These are phyloP conservation scores for Dexiosoma caninum DNA, from an alignment of 2,888 invertebrate genomes.

Conservation along the genomic window DNA sequence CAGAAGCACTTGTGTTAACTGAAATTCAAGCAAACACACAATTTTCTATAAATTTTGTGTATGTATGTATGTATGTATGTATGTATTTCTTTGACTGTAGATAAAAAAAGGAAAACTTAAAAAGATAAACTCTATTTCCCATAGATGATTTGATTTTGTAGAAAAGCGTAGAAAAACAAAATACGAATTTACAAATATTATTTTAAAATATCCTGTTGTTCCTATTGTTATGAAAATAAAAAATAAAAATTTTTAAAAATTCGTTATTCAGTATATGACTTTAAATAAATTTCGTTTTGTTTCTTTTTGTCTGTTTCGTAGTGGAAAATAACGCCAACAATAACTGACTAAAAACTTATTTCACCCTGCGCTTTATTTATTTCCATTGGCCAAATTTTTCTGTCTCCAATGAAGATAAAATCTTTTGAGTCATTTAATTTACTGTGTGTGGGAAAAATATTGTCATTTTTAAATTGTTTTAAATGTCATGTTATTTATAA, in stretches of 20 bases:
- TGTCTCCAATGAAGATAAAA: constrained; percentile 9
- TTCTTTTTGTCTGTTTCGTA: neutral
- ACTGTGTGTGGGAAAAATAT: neutral
- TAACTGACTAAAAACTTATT: neutral
- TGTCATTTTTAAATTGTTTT: constrained; percentile 63
- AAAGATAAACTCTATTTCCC: constrained; percentile 22
- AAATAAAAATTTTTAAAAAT: neutral
- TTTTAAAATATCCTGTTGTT: constrained; percentile 11
- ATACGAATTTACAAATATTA: constrained; percentile 4
- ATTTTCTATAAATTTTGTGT: neutral
- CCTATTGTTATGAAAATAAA: constrained; percentile 1
- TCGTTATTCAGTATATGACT: neutral
- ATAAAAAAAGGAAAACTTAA: constrained; percentile 4
- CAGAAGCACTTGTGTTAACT: constrained; percentile 35
- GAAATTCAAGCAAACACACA: constrained; percentile 12
- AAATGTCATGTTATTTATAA: constrained; percentile 32
- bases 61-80: too few species aligned
- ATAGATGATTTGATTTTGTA: constrained; percentile 5
- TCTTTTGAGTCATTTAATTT: constrained; percentile 18
- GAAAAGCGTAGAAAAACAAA: neutral
- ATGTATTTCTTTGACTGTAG: neutral
- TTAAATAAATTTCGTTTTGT: neutral
- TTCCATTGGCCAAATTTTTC: neutral
- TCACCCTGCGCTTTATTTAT: constrained; percentile 1
- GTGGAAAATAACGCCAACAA: neutral